Conservation (phyloP, 2,888 invertebrate genomes). For the Drosophila recens region DNA sequence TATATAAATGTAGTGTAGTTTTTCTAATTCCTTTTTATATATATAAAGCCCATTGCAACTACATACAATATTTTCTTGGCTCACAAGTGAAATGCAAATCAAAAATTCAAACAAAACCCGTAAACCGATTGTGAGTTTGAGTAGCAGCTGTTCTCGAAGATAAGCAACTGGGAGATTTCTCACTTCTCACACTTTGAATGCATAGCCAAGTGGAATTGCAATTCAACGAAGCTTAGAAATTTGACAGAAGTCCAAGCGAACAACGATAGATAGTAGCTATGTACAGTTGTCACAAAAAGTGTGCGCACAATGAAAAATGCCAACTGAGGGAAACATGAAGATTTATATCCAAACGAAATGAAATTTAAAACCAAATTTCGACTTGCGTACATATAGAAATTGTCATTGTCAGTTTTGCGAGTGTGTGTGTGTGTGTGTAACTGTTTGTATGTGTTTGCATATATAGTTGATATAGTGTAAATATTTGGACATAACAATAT, state of each 20-base stretch:
- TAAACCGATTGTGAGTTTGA: conserved; percentile 27
- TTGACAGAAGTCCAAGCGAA: conserved; percentile 31
- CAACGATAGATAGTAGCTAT: conserved; percentile 22
- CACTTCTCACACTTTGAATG: conserved; percentile 6
- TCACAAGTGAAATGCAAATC: conserved; percentile 9
- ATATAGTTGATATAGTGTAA: conserved; percentile 64
- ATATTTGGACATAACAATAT: conserved; percentile 75
- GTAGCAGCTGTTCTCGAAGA: conserved; percentile 52
- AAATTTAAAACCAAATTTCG: conserved; percentile 67
- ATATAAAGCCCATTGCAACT: not conserved
- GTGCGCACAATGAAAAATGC: conserved; percentile 51
- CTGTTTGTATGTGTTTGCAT: conserved; percentile 15
- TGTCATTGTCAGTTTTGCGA: conserved; percentile 22
- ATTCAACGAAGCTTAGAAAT: conserved; percentile 45
- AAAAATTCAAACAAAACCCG: conserved; percentile 13
- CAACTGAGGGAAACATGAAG: conserved; percentile 59
- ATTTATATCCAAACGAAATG: conserved; percentile 63
- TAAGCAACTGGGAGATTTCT: conserved; percentile 43
- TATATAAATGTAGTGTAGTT: not conserved
- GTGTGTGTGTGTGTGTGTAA: conserved; percentile 8
- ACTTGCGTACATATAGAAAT: conserved; percentile 41
- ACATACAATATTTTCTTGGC: not conserved
- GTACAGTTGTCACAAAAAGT: conserved; percentile 60
- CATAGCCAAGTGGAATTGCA: conserved; percentile 34
- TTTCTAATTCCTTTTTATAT: not conserved